Conservation (phyloP, 1,140 invertebrate genomes). For the Sitobion miscanthi region DNA sequence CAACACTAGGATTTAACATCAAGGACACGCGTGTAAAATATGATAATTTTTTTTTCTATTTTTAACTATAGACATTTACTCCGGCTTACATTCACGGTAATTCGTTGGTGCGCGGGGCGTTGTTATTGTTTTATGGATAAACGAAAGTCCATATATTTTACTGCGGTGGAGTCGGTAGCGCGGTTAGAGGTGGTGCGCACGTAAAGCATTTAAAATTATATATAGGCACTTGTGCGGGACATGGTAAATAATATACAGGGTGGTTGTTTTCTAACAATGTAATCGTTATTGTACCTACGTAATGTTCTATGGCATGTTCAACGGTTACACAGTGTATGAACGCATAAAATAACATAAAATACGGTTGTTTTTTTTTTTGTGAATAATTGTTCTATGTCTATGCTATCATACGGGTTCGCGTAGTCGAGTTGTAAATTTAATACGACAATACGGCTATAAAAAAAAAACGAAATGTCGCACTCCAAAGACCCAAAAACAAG, state of each 20-base stretch:
- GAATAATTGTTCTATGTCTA: neutral
- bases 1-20: constrained; percentile 2
- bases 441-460: neutral
- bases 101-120: neutral
- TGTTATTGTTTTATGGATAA: constrained; percentile 17
- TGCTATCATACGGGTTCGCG: neutral
- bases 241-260: neutral
- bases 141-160: neutral
- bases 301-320: neutral
- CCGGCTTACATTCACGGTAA: neutral
- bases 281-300: neutral
- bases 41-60: constrained; percentile 9
- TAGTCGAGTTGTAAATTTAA: neutral
- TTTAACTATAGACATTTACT: neutral
- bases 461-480: neutral
- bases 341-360: constrained; percentile 17
- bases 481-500: neutral
- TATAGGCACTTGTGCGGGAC: neutral
- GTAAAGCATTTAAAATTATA: constrained; percentile 10
- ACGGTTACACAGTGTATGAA: neutral
- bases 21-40: constrained; percentile 6
- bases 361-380: neutral
- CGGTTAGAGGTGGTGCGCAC: neutral
- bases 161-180: neutral
- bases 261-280: neutral